These are phyloP conservation scores for Oasisia sp. DNA, from an alignment of 2,888 invertebrate species.

Conservation along the genomic window DNA sequence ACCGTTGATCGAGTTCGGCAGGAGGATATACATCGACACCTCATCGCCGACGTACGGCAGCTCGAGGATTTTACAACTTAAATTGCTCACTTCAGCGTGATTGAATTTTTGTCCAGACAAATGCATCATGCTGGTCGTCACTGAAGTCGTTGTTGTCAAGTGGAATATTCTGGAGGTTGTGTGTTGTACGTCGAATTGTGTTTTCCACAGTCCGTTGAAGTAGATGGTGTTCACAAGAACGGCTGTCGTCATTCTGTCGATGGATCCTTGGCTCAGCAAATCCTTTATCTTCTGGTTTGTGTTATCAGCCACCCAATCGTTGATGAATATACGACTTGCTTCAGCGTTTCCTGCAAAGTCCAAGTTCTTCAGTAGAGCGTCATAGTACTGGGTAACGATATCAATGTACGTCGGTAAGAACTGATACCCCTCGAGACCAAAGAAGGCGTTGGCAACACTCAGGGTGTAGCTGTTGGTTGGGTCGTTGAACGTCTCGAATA, in stretches of 20 bases:
- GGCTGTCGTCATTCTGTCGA: slow-evolving; percentile 56
- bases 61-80: slow-evolving; percentile 80
- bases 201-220: slow-evolving; percentile 67
- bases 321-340: slow-evolving; percentile 72
- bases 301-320: slow-evolving; percentile 82
- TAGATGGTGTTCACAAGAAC: slow-evolving; percentile 68
- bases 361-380: too few species aligned
- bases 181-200: slow-evolving; percentile 67
- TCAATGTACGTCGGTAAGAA: too few species aligned
- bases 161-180: too few species aligned
- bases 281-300: slow-evolving; percentile 86
- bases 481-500: too few species aligned
- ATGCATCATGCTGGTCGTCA: slow-evolving; percentile 73
- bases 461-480: too few species aligned
- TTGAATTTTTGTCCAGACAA: slow-evolving; percentile 74
- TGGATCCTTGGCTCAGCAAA: slow-evolving; percentile 72
- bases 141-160: too few species aligned
- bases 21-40: slow-evolving; percentile 52
- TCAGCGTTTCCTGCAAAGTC: slow-evolving; percentile 47
- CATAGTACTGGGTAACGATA: too few species aligned
- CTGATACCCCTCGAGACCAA: too few species aligned
- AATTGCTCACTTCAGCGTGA: slow-evolving; percentile 66
- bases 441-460: too few species aligned
- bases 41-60: slow-evolving; percentile 73
- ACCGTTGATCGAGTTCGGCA: slow-evolving; percentile 51